phyloP scores from a whole-genome alignment of 2,797 vertebrate genomes.

The Eutrigla gurnardus region DNA sequence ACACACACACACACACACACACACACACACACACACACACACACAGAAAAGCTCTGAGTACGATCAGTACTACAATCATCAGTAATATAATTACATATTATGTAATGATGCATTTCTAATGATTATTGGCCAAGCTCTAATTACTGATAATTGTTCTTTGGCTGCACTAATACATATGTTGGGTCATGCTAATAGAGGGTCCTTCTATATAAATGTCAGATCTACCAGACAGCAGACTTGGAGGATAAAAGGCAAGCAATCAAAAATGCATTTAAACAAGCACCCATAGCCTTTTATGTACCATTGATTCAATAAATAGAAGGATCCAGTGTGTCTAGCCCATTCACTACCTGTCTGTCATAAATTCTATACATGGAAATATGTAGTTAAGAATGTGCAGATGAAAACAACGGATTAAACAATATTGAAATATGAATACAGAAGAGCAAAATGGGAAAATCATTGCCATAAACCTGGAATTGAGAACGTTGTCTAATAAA shows the following conservation, averaged over 20 bases:
- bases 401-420: constrained; percentile 12
- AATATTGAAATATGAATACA: background rate
- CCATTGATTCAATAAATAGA: background rate
- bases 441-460: background rate
- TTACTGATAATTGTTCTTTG: background rate
- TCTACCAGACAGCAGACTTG: background rate
- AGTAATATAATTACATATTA: background rate
- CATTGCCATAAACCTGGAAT: background rate
- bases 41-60: background rate
- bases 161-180: no score
- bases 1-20: no score
- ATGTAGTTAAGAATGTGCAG: background rate
- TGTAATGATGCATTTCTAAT: no score
- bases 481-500: background rate
- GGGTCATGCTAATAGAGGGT: background rate
- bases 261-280: constrained; percentile 19
- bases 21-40: background rate
- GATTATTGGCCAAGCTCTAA: background rate
- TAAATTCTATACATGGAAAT: constrained; percentile 7
- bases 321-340: background rate
- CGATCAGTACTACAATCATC: background rate
- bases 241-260: background rate
- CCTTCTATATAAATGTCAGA: background rate
- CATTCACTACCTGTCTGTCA: constrained; percentile 2
- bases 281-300: constrained; percentile 7